phyloP scores from a whole-genome alignment of 2,888 invertebrate genomes.

The Bedellia somnulentella region DNA sequence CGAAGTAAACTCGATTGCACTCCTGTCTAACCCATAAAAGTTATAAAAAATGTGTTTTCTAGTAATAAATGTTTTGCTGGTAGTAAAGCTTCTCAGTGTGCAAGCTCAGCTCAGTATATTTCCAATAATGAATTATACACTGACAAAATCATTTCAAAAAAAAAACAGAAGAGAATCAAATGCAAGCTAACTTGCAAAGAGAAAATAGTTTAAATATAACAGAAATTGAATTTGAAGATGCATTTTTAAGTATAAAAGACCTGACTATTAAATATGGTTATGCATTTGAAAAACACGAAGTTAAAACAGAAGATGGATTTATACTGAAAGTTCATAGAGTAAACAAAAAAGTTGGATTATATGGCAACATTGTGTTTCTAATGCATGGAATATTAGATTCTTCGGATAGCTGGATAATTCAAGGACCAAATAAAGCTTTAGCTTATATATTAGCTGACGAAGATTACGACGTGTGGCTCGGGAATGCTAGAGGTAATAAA shows the following conservation, averaged over 20 bases:
- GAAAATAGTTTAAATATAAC: too few relatives aligned
- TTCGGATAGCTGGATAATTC: slow-evolving; percentile 72
- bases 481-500: slow-evolving; percentile 79
- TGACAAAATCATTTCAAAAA: too few relatives aligned
- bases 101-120: too few relatives aligned
- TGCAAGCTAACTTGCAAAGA: too few relatives aligned
- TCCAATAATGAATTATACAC: too few relatives aligned
- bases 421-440: slow-evolving; percentile 61
- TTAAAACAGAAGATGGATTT: slow-evolving; percentile 32
- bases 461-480: slow-evolving; percentile 80
- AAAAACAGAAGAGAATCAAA: too few relatives aligned
- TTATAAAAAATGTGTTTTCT: too few relatives aligned
- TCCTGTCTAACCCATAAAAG: too few relatives aligned
- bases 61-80: too few relatives aligned
- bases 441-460: slow-evolving; percentile 67
- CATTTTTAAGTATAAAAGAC: slow-evolving; percentile 21
- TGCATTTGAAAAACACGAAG: slow-evolving; percentile 23
- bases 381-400: slow-evolving; percentile 80
- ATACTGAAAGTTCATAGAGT: slow-evolving; percentile 30
- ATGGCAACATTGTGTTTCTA: slow-evolving; percentile 58
- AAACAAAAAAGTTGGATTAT: slow-evolving; percentile 13
- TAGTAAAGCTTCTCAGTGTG: too few relatives aligned
- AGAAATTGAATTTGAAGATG: slow-evolving; percentile 19
- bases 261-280: slow-evolving; percentile 24
- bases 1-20: too few relatives aligned